phyloP scores from a whole-genome alignment of 1,140 invertebrate genomes.

The Dreissena rostriformis region DNA sequence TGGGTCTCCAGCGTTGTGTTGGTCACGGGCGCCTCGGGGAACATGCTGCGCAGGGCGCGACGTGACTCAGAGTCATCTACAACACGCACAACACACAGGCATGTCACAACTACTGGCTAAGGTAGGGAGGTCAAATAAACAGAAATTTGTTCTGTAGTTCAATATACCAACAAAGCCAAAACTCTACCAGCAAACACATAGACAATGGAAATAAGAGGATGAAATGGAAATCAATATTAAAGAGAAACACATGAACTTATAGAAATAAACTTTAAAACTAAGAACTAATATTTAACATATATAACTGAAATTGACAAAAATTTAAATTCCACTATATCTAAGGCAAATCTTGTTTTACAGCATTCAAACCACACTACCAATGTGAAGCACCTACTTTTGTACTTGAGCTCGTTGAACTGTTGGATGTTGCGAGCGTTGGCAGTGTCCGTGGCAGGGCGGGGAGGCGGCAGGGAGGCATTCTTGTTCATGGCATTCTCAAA shows the following conservation, averaged over 20 bases:
- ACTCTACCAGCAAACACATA: neutral
- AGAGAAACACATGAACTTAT: neutral
- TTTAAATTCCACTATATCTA: too few relatives aligned
- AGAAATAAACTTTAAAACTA: too few relatives aligned
- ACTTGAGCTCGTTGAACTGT: slow-evolving; percentile 73
- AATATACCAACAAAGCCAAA: neutral
- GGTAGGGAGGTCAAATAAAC: too few relatives aligned
- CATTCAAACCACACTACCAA: too few relatives aligned
- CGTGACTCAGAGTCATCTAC: slow-evolving; percentile 74
- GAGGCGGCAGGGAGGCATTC: slow-evolving; percentile 68
- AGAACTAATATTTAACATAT: too few relatives aligned
- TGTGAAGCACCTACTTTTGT: slow-evolving; percentile 65
- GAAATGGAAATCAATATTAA: slow-evolving; percentile 11
- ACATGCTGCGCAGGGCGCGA: slow-evolving; percentile 72
- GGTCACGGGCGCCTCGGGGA: slow-evolving; percentile 72
- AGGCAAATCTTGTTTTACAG: too few relatives aligned
- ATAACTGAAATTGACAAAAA: too few relatives aligned
- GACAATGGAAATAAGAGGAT: neutral
- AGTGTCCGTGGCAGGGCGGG: slow-evolving; percentile 58
- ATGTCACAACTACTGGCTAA: too few relatives aligned
- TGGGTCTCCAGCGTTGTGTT: slow-evolving; percentile 72
- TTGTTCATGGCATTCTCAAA: slow-evolving; percentile 74
- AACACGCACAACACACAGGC: neutral
- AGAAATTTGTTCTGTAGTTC: too few relatives aligned
- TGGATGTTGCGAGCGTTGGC: slow-evolving; percentile 64